Base-by-base conservation (phyloP, 2,888 invertebrate species). In the Leucophenga maculata region DNA sequence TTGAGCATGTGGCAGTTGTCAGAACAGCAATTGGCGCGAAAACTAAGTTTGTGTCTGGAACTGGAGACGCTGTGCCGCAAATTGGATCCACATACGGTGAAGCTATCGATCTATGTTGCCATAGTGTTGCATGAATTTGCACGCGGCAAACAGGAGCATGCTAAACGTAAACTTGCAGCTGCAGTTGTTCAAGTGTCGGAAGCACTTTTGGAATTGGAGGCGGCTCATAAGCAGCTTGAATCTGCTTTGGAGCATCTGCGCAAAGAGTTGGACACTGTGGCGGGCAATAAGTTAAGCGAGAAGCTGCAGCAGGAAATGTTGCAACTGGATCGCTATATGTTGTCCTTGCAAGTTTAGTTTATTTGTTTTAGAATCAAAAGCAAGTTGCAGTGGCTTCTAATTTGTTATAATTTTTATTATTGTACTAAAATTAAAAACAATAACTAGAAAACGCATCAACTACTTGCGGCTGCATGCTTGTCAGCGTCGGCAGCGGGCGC, bases 71-170 rank as follows among this genome's bases (percentile, higher is more conserved):
- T 92, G 9, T 93, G 93, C 0, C 90, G 89, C 66, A 91, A 89
- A 67, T 88, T 95, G 65, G 94, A 95, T 88, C 94, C 94, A 0
- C 91, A 93, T n/a, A 93, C 93, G 73, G 91, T 93, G 13, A 90
- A 94, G 76, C 88, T 96, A 8, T 91, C 93, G 72, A 90, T 96
- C 22, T 96, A 96, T 81, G 91, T 92, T 0, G 93, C 93, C n/a
- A 94, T 95, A 1, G 90, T 95, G 64, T 90, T 94, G 20, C 93
- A 93, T 73, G 95, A 96, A 86, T 89, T 94, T 54, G 90, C 92
- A 75, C 90, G 90, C 39, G 91, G 91, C 0, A 86, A 91, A 60
- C 80, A 91, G 69, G 89, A 91, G 72, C 81, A 91, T 62, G 89
- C 91, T 69, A 90, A 90, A 73, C 87, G 89, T 1, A 90, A 90